These are phyloP conservation scores for Sitta carolinensis DNA, from an alignment of 2,797 vertebrate species.

Conservation along the genomic window DNA sequence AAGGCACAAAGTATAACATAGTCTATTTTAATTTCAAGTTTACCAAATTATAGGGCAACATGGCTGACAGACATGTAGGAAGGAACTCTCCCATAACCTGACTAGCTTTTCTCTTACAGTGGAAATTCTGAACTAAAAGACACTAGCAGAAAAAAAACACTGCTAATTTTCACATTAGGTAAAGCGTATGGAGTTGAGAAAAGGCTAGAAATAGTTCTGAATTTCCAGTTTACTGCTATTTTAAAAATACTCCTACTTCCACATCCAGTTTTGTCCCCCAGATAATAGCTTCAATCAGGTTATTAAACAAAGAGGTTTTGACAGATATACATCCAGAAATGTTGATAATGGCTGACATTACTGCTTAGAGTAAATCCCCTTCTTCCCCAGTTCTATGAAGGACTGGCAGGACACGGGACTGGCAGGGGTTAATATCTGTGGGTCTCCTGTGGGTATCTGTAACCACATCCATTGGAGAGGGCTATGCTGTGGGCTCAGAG, in stretches of 20 bases:
- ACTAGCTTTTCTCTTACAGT: background rate
- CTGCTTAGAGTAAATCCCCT: background rate
- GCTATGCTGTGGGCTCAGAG: background rate
- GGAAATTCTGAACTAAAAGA: background rate
- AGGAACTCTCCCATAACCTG: background rate
- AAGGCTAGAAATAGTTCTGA: background rate
- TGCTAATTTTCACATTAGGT: background rate
- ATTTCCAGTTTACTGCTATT: background rate
- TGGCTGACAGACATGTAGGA: background rate
- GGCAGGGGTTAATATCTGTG: background rate
- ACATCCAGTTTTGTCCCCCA: background rate
- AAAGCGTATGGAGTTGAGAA: background rate
- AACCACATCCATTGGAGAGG: background rate
- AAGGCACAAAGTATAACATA: background rate
- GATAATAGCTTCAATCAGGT: background rate
- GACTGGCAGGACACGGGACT: background rate
- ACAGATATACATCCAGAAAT: background rate
- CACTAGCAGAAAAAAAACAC: background rate
- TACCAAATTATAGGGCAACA: background rate
- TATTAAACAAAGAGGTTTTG: background rate
- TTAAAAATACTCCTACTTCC: background rate
- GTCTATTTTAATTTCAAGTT: background rate
- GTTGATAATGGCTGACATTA: background rate
- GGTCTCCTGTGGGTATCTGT: background rate
- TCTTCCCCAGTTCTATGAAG: background rate